A percentile compares a stretch with the other conserved stretches of the same genome.
These are phyloP conservation scores for Seladonia tumulorum DNA, from an alignment of 2,888 invertebrate genomes.

Conservation along the genomic window DNA sequence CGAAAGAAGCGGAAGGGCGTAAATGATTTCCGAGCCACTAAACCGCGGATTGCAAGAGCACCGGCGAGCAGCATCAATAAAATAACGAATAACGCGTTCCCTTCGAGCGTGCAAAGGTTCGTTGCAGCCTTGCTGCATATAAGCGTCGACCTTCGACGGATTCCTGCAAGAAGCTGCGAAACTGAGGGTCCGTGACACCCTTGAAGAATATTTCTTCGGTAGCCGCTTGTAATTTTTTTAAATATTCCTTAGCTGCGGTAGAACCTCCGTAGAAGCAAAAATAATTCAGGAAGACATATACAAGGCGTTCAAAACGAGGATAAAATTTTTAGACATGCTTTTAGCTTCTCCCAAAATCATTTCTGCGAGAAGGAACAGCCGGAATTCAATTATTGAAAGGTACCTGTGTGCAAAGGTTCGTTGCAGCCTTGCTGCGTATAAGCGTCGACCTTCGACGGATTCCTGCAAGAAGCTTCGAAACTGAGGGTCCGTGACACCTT, in stretches of 20 bases:
- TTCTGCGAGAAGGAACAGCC: not conserved
- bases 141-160: slow-evolving; percentile 26
- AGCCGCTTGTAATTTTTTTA: not conserved
- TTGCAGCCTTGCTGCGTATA: slow-evolving; percentile 17
- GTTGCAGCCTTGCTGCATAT: slow-evolving; percentile 18
- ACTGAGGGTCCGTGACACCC: not conserved
- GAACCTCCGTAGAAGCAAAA: not conserved
- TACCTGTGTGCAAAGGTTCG: not conserved
- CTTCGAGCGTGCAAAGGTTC: slow-evolving; percentile 17
- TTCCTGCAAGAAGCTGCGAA: not conserved
- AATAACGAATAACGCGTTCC: slow-evolving; percentile 57
- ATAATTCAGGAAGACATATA: too few relatives aligned
- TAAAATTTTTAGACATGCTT: too few relatives aligned
- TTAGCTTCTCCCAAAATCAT: too few relatives aligned
- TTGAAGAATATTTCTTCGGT: not conserved
- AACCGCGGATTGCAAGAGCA: slow-evolving; percentile 49
- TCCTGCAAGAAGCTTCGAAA: not conserved
- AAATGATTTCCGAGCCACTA: slow-evolving; percentile 56
- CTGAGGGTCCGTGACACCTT: not conserved
- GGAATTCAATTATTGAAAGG: not conserved
- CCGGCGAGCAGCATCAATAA: slow-evolving; percentile 36
- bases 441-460: slow-evolving; percentile 27
- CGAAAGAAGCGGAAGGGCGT: slow-evolving; percentile 59
- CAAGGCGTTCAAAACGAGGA: too few relatives aligned
- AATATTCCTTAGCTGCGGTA: too few relatives aligned